Evolutionary conservation across 2,797 vertebrate genomes (phyloP), one percentile per base, ranked within the genome.

Genomic region (Apogon hyalosoma): DNA sequence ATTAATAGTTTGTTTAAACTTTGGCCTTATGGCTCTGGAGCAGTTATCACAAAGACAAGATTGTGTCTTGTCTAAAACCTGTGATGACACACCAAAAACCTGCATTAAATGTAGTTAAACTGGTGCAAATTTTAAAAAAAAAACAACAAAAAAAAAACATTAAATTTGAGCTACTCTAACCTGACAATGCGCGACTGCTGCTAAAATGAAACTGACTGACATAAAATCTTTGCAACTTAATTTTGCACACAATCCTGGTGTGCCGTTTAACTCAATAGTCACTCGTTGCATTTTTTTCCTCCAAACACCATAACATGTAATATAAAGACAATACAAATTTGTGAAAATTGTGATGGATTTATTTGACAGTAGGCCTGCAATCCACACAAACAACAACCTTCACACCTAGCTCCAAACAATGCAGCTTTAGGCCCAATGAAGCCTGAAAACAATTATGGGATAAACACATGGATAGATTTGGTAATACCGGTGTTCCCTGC

Each of bases 351-450:
- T 19, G 40, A 72, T n/a, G 3, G 47, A 70, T 61, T 63, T 50
- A 64, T 72, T 76, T 75, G 65, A 79, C 56, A 71, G 14, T 0
- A 45, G 13, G n/a, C 12, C 62, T 24, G 36, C 24, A 21, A 36
- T 54, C 46, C 52, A 64, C 42, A 50, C 68, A 59, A 69, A 73
- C 41, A 69, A 46, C 5, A 43, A 16, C 14, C 36, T 33, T 61
- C 31, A 56, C 48, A 77, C 76, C 58, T 61, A 55, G n/a, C 38
- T 63, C 24, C 31, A 71, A 65, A 73, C 47, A 70, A 80, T 60
- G 51, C 42, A n/a, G 52, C 59, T 61, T 49, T 28, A 61, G 59
- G 63, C 63, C 65, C 58, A 31, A 39, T 24, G 48, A 51, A 64
- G 46, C 1, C 73, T 57, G 70, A 50, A 31, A 42, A 58, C 24